Conservation (phyloP, 2,888 invertebrate species). For the Ptycholaimellus sp. region DNA sequence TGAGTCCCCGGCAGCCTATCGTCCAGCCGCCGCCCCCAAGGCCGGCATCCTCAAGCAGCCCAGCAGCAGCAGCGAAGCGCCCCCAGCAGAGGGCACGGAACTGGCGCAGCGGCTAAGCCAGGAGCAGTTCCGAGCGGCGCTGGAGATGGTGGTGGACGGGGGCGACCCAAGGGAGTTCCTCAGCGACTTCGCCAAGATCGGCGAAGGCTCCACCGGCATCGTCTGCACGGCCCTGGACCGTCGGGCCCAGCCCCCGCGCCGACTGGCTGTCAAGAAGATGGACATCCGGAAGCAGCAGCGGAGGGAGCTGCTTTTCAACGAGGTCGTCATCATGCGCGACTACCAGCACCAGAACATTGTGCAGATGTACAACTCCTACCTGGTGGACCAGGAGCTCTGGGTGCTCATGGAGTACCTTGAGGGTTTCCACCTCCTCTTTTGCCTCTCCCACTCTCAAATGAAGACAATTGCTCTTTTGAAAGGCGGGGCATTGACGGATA, state of each 20-base stretch:
- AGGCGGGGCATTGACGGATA: constrained; percentile 47
- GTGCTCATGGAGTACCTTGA: constrained; percentile 98
- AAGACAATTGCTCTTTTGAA: too few species aligned
- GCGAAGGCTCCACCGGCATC: constrained; percentile 76
- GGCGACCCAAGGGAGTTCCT: constrained; percentile 67
- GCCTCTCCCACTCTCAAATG: too few species aligned
- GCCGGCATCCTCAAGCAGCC: constrained; percentile 13
- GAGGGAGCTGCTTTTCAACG: constrained; percentile 83
- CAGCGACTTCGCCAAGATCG: constrained; percentile 80
- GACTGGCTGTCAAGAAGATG: constrained; percentile 98
- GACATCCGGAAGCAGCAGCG: constrained; percentile 85
- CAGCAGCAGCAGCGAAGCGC: constrained; percentile 4
- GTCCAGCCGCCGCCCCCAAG: constrained; percentile 15
- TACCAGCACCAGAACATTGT: constrained; percentile 88
- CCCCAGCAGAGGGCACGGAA: not conserved
- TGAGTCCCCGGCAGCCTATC: constrained; percentile 4
- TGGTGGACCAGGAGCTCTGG: constrained; percentile 93
- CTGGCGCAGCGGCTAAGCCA: too few species aligned
- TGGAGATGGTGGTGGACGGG: constrained; percentile 84
- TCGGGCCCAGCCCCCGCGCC: too few species aligned
- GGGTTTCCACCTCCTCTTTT: too few species aligned
- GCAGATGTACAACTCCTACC: constrained; percentile 88
- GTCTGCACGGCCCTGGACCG: constrained; percentile 84
- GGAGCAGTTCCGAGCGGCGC: constrained; percentile 61
- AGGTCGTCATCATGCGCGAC: constrained; percentile 82